Conservation (phyloP, 1,140 invertebrate genomes). For the Chrysopa pallens region DNA sequence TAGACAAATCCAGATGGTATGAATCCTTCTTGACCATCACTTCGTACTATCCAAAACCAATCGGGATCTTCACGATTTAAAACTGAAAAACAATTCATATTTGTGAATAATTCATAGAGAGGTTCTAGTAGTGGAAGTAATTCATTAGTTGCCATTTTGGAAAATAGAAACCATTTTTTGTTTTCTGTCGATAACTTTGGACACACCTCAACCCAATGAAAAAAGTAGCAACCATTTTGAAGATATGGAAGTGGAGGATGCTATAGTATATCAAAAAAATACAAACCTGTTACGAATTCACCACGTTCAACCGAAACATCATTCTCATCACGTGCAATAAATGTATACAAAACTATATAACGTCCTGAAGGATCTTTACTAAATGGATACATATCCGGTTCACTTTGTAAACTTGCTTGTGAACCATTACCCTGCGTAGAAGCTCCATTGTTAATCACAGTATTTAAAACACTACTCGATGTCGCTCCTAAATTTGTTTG, state of each 20-base stretch:
- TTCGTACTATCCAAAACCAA: conserved; percentile 88
- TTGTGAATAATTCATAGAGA: background rate
- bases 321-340: conserved; percentile 83
- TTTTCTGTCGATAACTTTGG: background rate
- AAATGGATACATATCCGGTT: conserved; percentile 64
- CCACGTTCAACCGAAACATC: conserved; percentile 85
- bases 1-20: conserved; percentile 90
- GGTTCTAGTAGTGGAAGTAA: too few relatives aligned
- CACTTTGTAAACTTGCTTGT: conserved; percentile 37
- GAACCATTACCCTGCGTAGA: conserved; percentile 28
- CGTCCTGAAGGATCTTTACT: conserved; percentile 79
- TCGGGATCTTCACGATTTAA: conserved; percentile 85
- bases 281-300: conserved; percentile 65
- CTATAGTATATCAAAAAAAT: too few relatives aligned
- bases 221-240: too few relatives aligned
- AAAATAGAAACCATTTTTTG: too few relatives aligned
- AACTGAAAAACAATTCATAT: conserved; percentile 27
- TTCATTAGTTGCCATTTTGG: too few relatives aligned
- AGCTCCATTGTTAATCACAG: conserved; percentile 19
- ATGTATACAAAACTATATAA: conserved; percentile 85
- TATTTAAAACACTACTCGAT: conserved; percentile 25
- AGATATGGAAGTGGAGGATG: too few relatives aligned
- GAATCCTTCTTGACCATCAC: conserved; percentile 87
- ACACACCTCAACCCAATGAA: background rate
- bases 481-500: conserved; percentile 22